Base-by-base conservation (phyloP, 2,113 vertebrate genomes). In the Poeciliopsis turrubarensis region DNA sequence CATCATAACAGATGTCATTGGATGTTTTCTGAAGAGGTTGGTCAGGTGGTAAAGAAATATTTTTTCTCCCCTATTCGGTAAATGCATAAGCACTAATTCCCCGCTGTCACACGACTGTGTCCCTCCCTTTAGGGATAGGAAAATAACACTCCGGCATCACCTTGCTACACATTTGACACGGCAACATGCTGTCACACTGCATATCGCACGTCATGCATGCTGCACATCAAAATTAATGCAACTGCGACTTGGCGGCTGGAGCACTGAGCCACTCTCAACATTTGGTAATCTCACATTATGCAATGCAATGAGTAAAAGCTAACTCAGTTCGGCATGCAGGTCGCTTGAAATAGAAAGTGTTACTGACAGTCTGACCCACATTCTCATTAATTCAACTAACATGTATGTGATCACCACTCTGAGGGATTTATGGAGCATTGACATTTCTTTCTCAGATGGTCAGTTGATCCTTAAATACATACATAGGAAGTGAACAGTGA, bases 21-120 rank as follows among this genome's bases (percentile, higher is more conserved):
- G 79, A 79, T 73, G 64, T 82, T 86, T 86, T 62, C 27, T n/a
- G 30, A 61, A 61, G 70, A 51, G 31, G 32, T 60, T 79, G 44
- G 51, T 74, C 22, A 25, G 51, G 51, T 54, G 19, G 19, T 54
- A 22, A 25, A 54, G 14, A 54, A 54, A 54, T 1, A 25, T 15
- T 34, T 34, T 3, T 54, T 54, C 3, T 6, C 51, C 19, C 51
- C 51, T 10, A 11, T 57, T 57, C 25, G 11, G 9, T 57, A 57
- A 47, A 57, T n/a, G 7, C 2, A n/a, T 11, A 19, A 51, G 3
- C 39, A 41, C 39, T 15, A 41, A 41, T 41, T 41, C 13, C 39
- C 39, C 22, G 7, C 51, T 22, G 5, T n/a, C 4, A 8, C 22
- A 54, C 22, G 6, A 54, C 25, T 54, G 4, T 54, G 9, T 25